Percentiles rank a stretch among this genome's conserved stretches.
These are phyloP conservation scores for Acanthisitta chloris DNA, from an alignment of 2,113 vertebrate genomes.

Conservation along the genomic window DNA sequence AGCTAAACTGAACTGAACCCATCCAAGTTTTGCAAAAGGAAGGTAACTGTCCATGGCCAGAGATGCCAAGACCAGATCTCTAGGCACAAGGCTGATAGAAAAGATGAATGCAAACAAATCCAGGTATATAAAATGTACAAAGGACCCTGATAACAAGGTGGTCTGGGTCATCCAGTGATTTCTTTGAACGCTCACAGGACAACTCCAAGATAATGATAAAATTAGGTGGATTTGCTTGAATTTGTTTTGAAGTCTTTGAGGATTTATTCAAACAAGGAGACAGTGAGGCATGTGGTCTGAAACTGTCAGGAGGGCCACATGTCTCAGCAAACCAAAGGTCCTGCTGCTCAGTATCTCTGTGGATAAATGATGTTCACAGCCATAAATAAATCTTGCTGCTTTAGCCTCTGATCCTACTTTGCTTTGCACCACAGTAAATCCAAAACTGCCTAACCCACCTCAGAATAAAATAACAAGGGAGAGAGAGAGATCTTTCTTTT, in stretches of 20 bases:
- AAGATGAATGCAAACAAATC: not conserved
- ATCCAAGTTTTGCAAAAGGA: not conserved
- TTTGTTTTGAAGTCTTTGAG: not conserved
- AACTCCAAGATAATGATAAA: not conserved
- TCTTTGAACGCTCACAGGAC: not conserved
- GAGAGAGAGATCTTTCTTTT: not conserved
- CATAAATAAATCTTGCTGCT: not conserved
- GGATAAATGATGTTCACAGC: not conserved
- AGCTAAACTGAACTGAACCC: not conserved
- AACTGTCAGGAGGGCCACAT: not conserved
- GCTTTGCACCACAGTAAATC: not conserved
- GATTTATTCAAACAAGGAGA: not conserved
- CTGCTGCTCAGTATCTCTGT: rapidly evolving
- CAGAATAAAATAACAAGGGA: not conserved
- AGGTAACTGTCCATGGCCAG: not conserved
- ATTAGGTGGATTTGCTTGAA: not conserved
- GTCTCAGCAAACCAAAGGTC: not conserved
- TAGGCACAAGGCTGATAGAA: not conserved
- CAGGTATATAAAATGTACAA: not conserved
- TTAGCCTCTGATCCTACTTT: not conserved
- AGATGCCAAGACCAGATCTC: not conserved
- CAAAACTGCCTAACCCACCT: not conserved
- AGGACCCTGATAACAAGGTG: not conserved
- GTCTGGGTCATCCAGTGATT: not conserved
- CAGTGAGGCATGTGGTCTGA: not conserved